These are phyloP conservation scores for Paramisgurnus dabryanus DNA, from an alignment of 2,113 vertebrate genomes.

Conservation along the genomic window DNA sequence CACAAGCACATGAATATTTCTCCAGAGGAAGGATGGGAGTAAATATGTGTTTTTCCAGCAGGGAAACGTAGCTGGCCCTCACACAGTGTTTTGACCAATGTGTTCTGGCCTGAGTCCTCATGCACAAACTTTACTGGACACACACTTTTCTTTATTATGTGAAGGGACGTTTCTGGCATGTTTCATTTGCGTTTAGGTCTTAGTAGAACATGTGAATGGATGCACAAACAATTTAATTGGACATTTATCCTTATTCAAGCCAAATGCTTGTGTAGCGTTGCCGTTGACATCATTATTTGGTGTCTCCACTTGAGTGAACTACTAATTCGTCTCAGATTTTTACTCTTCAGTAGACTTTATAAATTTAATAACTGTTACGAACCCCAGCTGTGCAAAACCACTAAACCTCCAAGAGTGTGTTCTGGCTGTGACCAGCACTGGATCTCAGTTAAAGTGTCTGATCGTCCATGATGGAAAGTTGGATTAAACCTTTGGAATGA, in stretches of 20 bases:
- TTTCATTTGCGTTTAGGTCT: neutral
- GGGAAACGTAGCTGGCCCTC: slow-evolving; percentile 16
- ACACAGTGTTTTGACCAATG: slow-evolving; percentile 39
- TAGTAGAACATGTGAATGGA: too few species aligned
- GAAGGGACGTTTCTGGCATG: slow-evolving; percentile 25
- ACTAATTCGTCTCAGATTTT: neutral
- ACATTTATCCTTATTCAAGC: too few species aligned
- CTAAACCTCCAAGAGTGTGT: neutral
- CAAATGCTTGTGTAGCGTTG: neutral
- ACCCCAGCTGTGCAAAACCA: neutral
- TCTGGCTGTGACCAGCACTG: neutral
- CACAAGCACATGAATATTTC: slow-evolving; percentile 6
- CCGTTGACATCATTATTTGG: neutral
- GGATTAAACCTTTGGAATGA: neutral
- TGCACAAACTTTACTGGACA: slow-evolving; percentile 15
- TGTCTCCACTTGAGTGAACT: neutral
- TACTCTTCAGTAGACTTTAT: neutral
- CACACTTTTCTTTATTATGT: slow-evolving; percentile 27
- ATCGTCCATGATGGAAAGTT: neutral
- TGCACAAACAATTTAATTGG: too few species aligned
- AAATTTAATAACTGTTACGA: neutral
- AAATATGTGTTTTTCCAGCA: slow-evolving; percentile 24
- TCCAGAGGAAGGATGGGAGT: neutral
- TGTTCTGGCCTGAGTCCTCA: slow-evolving; percentile 35
- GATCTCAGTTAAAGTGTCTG: neutral